Percentiles rank a stretch among this genome's conserved stretches.
These are phyloP conservation scores for Lochmaea crataegi DNA, from an alignment of 2,888 invertebrate species.

Conservation along the genomic window DNA sequence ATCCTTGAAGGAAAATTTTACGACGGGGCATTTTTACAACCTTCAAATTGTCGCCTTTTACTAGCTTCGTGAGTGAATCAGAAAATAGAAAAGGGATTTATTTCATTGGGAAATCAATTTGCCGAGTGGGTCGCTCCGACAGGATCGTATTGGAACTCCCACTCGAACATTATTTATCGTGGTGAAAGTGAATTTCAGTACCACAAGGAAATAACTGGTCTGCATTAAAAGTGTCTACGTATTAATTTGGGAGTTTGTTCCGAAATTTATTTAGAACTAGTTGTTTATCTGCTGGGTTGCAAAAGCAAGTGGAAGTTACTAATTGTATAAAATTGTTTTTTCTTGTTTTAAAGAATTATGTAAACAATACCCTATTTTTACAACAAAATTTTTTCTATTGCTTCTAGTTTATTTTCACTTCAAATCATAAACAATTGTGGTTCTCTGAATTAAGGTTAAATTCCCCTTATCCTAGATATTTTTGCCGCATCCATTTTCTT, in stretches of 20 bases:
- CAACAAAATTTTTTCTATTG: too few species aligned
- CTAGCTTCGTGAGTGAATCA: slow-evolving; percentile 32
- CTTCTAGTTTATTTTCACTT: too few species aligned
- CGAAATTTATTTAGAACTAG: not conserved
- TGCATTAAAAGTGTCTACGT: not conserved
- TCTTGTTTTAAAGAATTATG: too few species aligned
- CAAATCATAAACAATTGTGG: too few species aligned
- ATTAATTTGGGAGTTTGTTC: not conserved
- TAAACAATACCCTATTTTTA: too few species aligned
- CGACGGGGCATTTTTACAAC: slow-evolving; percentile 34
- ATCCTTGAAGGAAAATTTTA: slow-evolving; percentile 29
- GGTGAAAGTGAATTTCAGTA: slow-evolving; percentile 17
- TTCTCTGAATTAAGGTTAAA: too few species aligned
- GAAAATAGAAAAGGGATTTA: slow-evolving; percentile 35
- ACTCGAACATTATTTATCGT: slow-evolving; percentile 17
- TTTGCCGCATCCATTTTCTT: too few species aligned
- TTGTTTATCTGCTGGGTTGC: not conserved
- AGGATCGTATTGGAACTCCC: slow-evolving; percentile 24
- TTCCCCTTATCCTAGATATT: too few species aligned
- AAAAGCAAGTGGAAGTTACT: not conserved
- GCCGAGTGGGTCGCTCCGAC: slow-evolving; percentile 13
- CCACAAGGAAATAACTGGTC: not conserved
- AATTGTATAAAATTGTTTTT: too few species aligned
- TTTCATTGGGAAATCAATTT: slow-evolving; percentile 36
- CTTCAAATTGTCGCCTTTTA: slow-evolving; percentile 37